Conservation (phyloP, 2,113 vertebrate genomes). For the Bubo blakistoni region DNA sequence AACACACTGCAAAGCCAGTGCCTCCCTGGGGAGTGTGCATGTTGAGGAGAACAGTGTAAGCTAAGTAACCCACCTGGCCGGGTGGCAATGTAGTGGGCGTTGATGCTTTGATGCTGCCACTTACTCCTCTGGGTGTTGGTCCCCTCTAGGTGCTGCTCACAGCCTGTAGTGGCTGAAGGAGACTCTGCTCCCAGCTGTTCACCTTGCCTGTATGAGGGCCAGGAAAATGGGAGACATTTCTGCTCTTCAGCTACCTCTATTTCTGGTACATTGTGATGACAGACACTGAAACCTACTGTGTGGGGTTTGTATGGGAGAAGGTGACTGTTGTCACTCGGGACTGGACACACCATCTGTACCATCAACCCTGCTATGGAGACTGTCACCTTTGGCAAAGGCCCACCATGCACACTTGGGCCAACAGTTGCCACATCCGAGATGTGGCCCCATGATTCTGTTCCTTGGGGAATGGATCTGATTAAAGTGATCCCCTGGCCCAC, state of each 20-base stretch:
- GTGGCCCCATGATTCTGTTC: background rate
- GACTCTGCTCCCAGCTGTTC: background rate
- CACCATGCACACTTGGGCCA: background rate
- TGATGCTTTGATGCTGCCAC: background rate
- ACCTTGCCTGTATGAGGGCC: background rate
- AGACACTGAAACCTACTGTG: background rate
- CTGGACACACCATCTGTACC: background rate
- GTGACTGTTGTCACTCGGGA: background rate
- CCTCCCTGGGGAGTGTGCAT: background rate
- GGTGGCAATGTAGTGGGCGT: rapidly evolving
- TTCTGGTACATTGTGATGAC: background rate
- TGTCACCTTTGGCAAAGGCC: background rate
- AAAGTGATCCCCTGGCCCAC: background rate
- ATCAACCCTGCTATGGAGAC: background rate
- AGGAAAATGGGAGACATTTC: background rate
- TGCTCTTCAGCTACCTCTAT: background rate
- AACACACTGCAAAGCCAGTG: background rate
- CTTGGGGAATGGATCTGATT: background rate
- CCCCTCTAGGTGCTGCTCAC: background rate
- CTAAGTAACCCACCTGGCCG: background rate
- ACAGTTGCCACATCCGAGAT: background rate
- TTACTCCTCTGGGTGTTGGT: background rate
- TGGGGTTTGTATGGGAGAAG: background rate
- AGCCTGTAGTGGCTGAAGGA: background rate
- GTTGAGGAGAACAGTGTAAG: background rate